phyloP scores from a whole-genome alignment of 2,113 vertebrate species.

The Conger conger region DNA sequence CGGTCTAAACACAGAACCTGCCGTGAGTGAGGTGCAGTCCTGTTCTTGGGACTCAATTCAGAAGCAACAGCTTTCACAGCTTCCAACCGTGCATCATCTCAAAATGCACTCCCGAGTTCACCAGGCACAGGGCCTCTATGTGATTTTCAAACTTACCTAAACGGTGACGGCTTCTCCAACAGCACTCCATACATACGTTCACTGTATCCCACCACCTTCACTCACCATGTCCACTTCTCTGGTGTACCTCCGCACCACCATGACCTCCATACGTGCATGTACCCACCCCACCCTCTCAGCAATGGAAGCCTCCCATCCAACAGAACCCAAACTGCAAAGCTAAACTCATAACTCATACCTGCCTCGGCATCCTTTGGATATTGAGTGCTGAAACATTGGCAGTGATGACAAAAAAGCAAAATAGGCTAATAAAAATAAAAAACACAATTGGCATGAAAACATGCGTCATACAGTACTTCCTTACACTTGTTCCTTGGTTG shows the following conservation, averaged over 20 bases:
- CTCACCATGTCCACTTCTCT: background rate
- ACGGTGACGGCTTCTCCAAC: background rate
- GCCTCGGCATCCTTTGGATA: background rate
- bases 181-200: background rate
- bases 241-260: background rate
- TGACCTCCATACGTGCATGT: background rate
- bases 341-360: background rate
- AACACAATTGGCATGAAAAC: background rate
- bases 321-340: background rate
- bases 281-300: background rate
- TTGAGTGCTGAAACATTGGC: background rate
- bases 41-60: background rate
- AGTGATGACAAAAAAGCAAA: background rate
- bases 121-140: too few relatives aligned
- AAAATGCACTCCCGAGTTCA: background rate
- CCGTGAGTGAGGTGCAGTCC: background rate
- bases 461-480: background rate
- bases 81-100: background rate
- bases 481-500: background rate
- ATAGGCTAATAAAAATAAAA: background rate
- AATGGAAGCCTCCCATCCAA: conserved; percentile 1
- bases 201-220: background rate
- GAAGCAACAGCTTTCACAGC: background rate
- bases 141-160: background rate
- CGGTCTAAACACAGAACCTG: background rate